These are phyloP conservation scores for Branchinecta lynchi DNA, from an alignment of 1,140 invertebrate species.

Conservation along the genomic window DNA sequence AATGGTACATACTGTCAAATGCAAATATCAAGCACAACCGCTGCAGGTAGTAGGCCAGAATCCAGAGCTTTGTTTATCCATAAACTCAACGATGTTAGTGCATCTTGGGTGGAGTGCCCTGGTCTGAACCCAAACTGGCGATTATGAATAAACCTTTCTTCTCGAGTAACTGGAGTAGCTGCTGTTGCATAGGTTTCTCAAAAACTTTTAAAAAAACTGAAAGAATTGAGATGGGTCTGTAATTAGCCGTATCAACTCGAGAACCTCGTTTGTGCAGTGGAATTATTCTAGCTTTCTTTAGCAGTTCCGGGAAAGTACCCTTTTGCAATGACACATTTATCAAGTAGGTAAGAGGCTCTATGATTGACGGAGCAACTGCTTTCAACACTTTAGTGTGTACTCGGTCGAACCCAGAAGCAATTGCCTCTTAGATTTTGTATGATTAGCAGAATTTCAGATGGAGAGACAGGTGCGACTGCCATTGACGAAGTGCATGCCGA, in stretches of 20 bases:
- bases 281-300: conserved; percentile 10
- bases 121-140: conserved; percentile 8
- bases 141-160: conserved; percentile 2
- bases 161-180: neutral
- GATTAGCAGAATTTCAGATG: conserved; percentile 1
- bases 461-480: neutral
- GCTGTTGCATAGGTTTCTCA: conserved; percentile 9
- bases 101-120: no score
- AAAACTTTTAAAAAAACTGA: conserved; percentile 2
- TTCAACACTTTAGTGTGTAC: no score
- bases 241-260: conserved; percentile 1
- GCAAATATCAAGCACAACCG: no score
- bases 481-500: neutral
- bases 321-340: conserved; percentile 3
- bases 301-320: neutral
- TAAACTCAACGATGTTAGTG: no score
- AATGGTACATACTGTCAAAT: no score
- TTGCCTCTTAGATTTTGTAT: conserved; percentile 9
- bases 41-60: no score
- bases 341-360: conserved; percentile 5
- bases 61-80: no score
- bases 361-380: no score
- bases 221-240: conserved; percentile 1
- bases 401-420: no score
- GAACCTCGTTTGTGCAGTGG: neutral